A percentile compares a stretch with the other conserved stretches of the same genome.
Evolutionary conservation across 2,797 vertebrate genomes (phyloP).

Genomic region (Neoniphon sammara): DNA sequence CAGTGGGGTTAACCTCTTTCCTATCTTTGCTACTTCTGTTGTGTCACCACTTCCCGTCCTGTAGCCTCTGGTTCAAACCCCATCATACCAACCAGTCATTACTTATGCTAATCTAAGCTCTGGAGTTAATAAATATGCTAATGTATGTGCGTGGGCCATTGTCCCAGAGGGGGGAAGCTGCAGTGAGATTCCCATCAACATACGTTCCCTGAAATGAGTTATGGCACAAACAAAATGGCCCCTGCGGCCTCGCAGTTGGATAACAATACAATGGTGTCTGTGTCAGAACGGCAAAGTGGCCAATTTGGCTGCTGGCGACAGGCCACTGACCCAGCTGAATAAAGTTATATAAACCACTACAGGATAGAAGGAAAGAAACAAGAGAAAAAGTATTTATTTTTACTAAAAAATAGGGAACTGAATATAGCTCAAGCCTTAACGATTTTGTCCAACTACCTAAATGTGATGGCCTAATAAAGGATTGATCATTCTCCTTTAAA

Average conservation of each 20-base stretch:
- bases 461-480: no score
- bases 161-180: slow-evolving; percentile 55
- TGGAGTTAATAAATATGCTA: slow-evolving; percentile 75
- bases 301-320: slow-evolving; percentile 45
- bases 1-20: no score
- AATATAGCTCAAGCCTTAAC: no score
- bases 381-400: slow-evolving; percentile 20
- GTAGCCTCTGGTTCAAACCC: background rate
- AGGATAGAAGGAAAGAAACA: slow-evolving; percentile 17
- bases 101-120: slow-evolving; percentile 59
- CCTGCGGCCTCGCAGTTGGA: slow-evolving; percentile 61
- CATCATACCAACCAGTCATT: background rate
- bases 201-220: slow-evolving; percentile 71
- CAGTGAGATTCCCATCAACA: slow-evolving; percentile 37
- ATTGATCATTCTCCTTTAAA: no score
- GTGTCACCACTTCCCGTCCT: background rate
- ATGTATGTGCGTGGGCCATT: slow-evolving; percentile 56
- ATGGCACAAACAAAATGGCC: slow-evolving; percentile 74
- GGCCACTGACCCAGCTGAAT: slow-evolving; percentile 54
- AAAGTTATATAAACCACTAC: slow-evolving; percentile 51
- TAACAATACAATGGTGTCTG: slow-evolving; percentile 49
- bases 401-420: no score
- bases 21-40: background rate
- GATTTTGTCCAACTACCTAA: no score
- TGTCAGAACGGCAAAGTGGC: slow-evolving; percentile 51